These are phyloP conservation scores for Prosopocoilus inquinatus DNA, from an alignment of 2,888 invertebrate species.

Conservation along the genomic window DNA sequence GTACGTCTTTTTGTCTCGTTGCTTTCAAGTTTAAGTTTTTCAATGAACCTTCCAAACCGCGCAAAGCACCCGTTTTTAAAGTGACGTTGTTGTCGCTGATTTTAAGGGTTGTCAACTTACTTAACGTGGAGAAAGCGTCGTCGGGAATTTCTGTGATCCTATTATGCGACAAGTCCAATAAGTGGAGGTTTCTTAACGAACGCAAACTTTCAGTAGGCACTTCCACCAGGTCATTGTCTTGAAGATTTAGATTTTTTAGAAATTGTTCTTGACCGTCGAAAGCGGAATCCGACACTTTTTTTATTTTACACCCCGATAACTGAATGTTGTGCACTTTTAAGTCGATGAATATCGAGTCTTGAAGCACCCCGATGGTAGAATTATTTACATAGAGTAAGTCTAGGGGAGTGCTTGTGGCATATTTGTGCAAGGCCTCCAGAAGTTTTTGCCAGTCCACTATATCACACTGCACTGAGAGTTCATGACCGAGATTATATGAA, in stretches of 20 bases:
- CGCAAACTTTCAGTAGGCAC: constrained; percentile 74
- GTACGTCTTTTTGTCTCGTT: constrained; percentile 75
- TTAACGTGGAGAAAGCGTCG: constrained; percentile 71
- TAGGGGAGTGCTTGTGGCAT: constrained; percentile 65
- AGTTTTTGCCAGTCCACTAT: constrained; percentile 79
- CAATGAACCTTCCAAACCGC: constrained; percentile 76
- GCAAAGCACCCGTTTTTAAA: constrained; percentile 66
- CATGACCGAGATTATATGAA: constrained; percentile 80
- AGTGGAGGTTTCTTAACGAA: constrained; percentile 66
- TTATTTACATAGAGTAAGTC: constrained; percentile 88
- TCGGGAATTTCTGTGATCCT: constrained; percentile 70
- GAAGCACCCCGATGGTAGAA: constrained; percentile 70
- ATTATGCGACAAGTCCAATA: constrained; percentile 84
- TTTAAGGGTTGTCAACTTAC: constrained; percentile 76
- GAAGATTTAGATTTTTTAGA: constrained; percentile 80
- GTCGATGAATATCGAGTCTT: constrained; percentile 66
- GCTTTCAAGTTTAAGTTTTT: constrained; percentile 90
- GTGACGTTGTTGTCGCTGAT: constrained; percentile 85
- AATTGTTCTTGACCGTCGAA: constrained; percentile 81
- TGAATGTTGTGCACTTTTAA: constrained; percentile 79
- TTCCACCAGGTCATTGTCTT: constrained; percentile 77
- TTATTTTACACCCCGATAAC: constrained; percentile 78
- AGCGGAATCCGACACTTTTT: constrained; percentile 66
- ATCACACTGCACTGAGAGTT: constrained; percentile 87
- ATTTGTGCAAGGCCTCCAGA: constrained; percentile 69